A percentile compares a stretch with the other conserved stretches of the same genome.
These are phyloP conservation scores for Pristis pectinata DNA, from an alignment of 2,797 vertebrate species.

Conservation along the genomic window DNA sequence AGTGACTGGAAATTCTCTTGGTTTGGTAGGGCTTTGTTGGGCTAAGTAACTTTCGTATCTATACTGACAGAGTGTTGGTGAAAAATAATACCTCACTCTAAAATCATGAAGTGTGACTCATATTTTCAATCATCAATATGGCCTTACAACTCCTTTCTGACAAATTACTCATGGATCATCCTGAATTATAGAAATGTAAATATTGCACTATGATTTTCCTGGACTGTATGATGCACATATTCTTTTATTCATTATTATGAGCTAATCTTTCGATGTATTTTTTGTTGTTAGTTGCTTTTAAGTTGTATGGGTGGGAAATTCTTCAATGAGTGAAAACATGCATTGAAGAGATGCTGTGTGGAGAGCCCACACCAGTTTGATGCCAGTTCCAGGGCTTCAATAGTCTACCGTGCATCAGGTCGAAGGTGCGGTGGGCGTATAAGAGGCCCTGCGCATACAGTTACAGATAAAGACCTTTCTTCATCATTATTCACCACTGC, in stretches of 20 bases:
- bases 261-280: not conserved
- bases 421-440: too few relatives aligned
- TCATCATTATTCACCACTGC: too few relatives aligned
- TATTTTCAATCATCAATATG: not conserved
- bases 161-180: not conserved
- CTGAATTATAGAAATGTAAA: not conserved
- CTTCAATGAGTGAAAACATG: too few relatives aligned
- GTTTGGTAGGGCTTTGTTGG: not conserved
- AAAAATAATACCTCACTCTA: not conserved
- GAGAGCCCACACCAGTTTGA: too few relatives aligned
- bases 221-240: not conserved
- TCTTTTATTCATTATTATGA: not conserved
- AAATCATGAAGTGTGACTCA: not conserved
- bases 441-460: too few relatives aligned
- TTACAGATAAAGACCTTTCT: too few relatives aligned
- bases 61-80: not conserved
- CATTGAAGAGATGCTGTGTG: too few relatives aligned
- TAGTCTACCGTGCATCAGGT: too few relatives aligned
- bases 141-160: not conserved
- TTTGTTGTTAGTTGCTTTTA: not conserved
- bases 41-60: not conserved
- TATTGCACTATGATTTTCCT: not conserved
- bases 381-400: too few relatives aligned
- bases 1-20: not conserved
- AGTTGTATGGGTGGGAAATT: not conserved